phyloP scores from a whole-genome alignment of 2,113 vertebrate genomes.

The Ptyas mucosa region DNA sequence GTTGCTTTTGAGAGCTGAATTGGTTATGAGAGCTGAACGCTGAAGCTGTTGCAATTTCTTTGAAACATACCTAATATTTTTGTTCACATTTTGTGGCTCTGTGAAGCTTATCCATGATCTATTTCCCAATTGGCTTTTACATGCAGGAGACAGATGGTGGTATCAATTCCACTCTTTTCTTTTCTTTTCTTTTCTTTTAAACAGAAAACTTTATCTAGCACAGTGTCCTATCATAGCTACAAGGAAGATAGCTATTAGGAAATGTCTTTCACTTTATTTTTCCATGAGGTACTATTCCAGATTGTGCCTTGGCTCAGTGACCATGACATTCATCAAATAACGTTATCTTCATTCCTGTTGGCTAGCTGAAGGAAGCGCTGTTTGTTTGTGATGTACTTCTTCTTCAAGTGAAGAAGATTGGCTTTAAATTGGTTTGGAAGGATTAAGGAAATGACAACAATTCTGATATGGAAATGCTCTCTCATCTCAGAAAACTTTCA shows the following conservation, averaged over 20 bases:
- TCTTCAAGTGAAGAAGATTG: neutral
- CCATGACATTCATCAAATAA: neutral
- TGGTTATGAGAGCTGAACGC: neutral
- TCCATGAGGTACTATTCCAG: neutral
- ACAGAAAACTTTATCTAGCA: neutral
- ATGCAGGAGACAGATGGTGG: neutral
- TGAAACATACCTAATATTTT: neutral
- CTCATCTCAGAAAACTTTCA: neutral
- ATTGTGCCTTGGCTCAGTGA: neutral
- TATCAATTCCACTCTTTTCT: neutral
- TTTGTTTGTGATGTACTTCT: neutral
- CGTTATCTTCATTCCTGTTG: neutral
- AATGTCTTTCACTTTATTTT: neutral
- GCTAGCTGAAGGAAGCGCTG: neutral
- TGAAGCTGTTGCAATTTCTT: neutral
- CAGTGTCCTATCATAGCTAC: neutral
- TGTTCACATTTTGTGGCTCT: neutral
- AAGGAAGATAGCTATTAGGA: neutral
- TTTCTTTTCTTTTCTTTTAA: neutral
- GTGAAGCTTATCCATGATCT: neutral
- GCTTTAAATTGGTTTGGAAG: neutral
- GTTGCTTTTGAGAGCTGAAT: neutral
- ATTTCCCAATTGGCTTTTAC: neutral
- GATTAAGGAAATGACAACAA: neutral
- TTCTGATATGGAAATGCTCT: neutral